Evolutionary conservation across 1,140 invertebrate species (phyloP).

Genomic region (Temnothorax nylanderi): DNA sequence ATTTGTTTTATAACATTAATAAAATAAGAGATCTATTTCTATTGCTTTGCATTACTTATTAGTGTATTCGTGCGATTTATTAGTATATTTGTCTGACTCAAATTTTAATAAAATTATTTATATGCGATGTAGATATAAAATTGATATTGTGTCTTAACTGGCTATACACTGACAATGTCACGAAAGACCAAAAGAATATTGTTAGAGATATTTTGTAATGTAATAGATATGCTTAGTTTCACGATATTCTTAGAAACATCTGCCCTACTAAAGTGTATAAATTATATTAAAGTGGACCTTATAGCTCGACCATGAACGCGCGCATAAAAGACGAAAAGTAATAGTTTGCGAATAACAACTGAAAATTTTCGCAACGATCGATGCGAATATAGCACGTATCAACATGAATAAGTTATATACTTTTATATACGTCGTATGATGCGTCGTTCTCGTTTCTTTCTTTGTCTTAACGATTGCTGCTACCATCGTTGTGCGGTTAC

Average conservation of each 20-base stretch:
- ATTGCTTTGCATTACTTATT: slow-evolving; percentile 3
- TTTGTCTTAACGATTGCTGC: not conserved
- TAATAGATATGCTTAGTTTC: not conserved
- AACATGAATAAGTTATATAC: slow-evolving; percentile 35
- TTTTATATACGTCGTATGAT: not conserved
- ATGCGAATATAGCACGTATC: slow-evolving; percentile 12
- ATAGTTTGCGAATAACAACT: slow-evolving; percentile 32
- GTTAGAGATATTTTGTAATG: not conserved
- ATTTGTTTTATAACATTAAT: not conserved
- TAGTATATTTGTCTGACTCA: not conserved
- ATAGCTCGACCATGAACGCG: slow-evolving; percentile 13
- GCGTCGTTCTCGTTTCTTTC: not conserved
- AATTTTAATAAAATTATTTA: not conserved
- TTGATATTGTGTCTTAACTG: not conserved
- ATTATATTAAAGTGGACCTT: not conserved
- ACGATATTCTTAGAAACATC: not conserved
- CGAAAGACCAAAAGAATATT: not conserved
- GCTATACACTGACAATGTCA: not conserved
- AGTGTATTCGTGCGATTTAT: not conserved
- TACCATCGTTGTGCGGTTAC: not conserved
- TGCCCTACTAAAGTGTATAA: slow-evolving; percentile 12
- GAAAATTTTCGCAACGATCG: slow-evolving; percentile 41
- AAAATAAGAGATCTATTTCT: not conserved
- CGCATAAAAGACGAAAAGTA: not conserved
- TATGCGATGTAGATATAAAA: not conserved